phyloP scores from a whole-genome alignment of 2,797 vertebrate species.

The Premnoplex brunnescens region DNA sequence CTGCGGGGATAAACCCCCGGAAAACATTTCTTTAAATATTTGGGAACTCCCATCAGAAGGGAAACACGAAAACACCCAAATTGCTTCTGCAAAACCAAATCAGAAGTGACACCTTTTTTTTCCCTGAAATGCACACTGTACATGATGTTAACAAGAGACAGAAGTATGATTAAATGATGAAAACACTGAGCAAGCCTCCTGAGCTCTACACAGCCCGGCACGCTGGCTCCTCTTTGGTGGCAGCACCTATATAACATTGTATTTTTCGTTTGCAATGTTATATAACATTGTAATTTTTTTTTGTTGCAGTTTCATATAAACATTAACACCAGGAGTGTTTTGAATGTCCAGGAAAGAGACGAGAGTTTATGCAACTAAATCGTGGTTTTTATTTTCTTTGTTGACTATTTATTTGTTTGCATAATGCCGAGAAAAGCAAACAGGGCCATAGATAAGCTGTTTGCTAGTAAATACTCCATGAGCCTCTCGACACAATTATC shows the following conservation, averaged over 20 bases:
- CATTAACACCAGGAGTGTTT: neutral
- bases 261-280: neutral
- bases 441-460: neutral
- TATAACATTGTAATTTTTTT: neutral
- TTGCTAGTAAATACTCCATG: neutral
- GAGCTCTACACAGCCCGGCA: rapidly evolving
- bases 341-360: neutral
- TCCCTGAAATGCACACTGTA: neutral
- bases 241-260: neutral
- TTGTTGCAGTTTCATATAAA: neutral
- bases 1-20: neutral
- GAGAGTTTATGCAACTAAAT: neutral
- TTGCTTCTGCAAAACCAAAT: neutral
- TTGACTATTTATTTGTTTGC: neutral
- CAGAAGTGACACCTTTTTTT: neutral
- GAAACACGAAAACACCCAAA: neutral
- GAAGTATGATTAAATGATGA: neutral
- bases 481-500: neutral
- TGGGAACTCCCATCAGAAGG: neutral
- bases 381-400: neutral
- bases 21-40: neutral
- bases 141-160: neutral
- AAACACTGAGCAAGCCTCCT: neutral
- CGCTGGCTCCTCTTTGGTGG: rapidly evolving
- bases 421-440: neutral